These are phyloP conservation scores for Drosophila azteca DNA, from an alignment of 1,140 invertebrate species.

Conservation along the genomic window DNA sequence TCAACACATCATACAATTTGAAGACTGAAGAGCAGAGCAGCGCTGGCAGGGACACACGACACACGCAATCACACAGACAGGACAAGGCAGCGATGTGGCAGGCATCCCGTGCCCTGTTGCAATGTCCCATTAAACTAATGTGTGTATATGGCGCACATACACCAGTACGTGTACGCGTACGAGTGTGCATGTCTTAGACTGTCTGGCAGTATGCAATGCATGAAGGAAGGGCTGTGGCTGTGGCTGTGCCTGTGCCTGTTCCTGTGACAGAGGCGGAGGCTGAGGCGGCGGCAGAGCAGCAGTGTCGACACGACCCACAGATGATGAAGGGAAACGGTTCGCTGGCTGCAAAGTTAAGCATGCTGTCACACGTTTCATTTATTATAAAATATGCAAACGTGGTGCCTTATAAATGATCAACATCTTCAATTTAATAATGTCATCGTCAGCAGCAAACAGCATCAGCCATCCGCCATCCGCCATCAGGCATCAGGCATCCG, in stretches of 20 bases:
- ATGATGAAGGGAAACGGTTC: slow-evolving; percentile 9
- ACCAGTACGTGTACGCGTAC: slow-evolving; percentile 3
- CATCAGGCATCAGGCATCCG: slow-evolving; percentile 38
- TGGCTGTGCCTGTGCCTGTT: not conserved
- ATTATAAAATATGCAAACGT: slow-evolving; percentile 77
- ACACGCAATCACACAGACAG: slow-evolving; percentile 16
- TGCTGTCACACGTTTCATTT: slow-evolving; percentile 80
- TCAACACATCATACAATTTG: not conserved
- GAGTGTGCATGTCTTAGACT: slow-evolving; percentile 13
- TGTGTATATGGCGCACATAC: slow-evolving; percentile 16
- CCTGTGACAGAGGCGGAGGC: not conserved
- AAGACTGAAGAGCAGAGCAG: not conserved
- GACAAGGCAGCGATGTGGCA: slow-evolving; percentile 6
- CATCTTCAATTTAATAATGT: slow-evolving; percentile 74
- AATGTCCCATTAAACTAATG: slow-evolving; percentile 74
- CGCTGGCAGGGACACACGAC: slow-evolving; percentile 6
- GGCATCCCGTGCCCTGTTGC: slow-evolving; percentile 36
- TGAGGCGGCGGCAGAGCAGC: not conserved
- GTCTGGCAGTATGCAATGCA: slow-evolving; percentile 17
- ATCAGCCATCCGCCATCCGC: slow-evolving; percentile 1
- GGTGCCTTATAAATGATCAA: slow-evolving; percentile 64
- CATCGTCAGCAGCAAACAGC: slow-evolving; percentile 50
- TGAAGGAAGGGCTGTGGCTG: slow-evolving; percentile 12
- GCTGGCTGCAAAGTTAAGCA: slow-evolving; percentile 66
- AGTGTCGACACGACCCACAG: not conserved